Evolutionary conservation across 1,140 invertebrate species (phyloP), one percentile per base, ranked within the genome.

Genomic region (Palaemon carinicauda): DNA sequence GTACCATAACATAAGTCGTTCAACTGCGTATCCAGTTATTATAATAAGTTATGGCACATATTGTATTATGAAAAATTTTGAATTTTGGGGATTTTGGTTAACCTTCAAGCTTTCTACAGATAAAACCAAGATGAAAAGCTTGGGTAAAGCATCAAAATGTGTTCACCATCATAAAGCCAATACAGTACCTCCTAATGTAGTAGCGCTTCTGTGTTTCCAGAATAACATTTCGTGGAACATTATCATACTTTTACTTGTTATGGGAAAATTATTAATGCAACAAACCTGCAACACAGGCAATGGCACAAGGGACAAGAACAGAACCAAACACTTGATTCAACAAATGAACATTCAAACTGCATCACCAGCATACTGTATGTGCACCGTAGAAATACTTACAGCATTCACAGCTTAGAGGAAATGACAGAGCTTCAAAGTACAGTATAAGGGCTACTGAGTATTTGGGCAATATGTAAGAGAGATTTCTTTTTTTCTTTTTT

Each of bases 391-490:
- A 86, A 86, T 86, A 80, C 56, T 86, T 86, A 86, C 77, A 86
- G 84, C 75, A 80, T 86, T 86, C 77, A 53, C 54, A 80, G 78
- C 52, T 56, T 86, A 86, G 69, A 74, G 78, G 52, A 33, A 80
- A 86, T 51, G 84, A 73, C 84, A 80, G 80, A 86, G 84, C 75
- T 86, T 86, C 65, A 86, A 86, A 80, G 84, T 86, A 78, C 80
- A 80, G 84, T 86, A 78, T 86, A 79, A 86, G 84, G 77, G 78
- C 84, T 86, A 86, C 84, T 80, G 60, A 86, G 84, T 86, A 86
- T 86, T 80, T 86, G 84, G 84, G 84, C 84, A 86, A 86, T 86
- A 86, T 86, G 84, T 65, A 86, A 80, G 84, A 86, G 84, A 80
- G 73, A 75, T 17, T 53, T 84, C 41, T 41, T 41, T 41, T 41